These are phyloP conservation scores for Drosophila seguyi DNA, from an alignment of 1,140 invertebrate species.

Conservation along the genomic window DNA sequence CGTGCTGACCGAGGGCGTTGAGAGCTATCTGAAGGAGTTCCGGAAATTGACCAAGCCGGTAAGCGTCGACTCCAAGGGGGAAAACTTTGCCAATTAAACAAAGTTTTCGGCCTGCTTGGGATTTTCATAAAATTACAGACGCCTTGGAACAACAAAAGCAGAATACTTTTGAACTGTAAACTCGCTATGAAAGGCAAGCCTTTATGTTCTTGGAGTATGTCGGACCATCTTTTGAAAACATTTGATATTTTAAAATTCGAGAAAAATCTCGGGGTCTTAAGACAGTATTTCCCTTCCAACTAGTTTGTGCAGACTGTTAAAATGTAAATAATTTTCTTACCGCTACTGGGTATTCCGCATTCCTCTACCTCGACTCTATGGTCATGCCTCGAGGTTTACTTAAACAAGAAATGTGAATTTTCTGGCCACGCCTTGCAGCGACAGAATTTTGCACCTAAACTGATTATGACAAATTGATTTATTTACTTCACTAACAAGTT, in stretches of 20 bases:
- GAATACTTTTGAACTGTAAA: slow-evolving; percentile 59
- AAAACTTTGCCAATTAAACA: slow-evolving; percentile 77
- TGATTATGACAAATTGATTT: slow-evolving; percentile 85
- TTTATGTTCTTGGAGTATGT: slow-evolving; percentile 12
- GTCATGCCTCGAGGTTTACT: slow-evolving; percentile 10
- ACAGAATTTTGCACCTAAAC: slow-evolving; percentile 80
- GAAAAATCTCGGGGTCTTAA: neutral
- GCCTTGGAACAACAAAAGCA: slow-evolving; percentile 59
- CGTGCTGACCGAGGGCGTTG: slow-evolving; percentile 93
- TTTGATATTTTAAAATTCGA: neutral
- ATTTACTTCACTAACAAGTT: slow-evolving; percentile 85
- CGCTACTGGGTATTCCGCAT: slow-evolving; percentile 6
- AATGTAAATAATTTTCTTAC: neutral
- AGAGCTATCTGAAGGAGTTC: slow-evolving; percentile 92
- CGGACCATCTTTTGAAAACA: neutral
- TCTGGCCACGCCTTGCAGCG: slow-evolving; percentile 67
- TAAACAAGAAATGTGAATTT: slow-evolving; percentile 70
- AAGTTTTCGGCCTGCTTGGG: slow-evolving; percentile 64
- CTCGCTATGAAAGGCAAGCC: slow-evolving; percentile 24
- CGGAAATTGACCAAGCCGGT: slow-evolving; percentile 87
- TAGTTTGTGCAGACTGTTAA: neutral
- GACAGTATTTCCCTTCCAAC: too few species aligned
- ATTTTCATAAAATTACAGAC: slow-evolving; percentile 73
- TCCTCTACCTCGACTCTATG: neutral
- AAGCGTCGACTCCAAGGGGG: slow-evolving; percentile 50